phyloP scores from a whole-genome alignment of 2,797 vertebrate genomes.

The Rhinogobio ventralis region DNA sequence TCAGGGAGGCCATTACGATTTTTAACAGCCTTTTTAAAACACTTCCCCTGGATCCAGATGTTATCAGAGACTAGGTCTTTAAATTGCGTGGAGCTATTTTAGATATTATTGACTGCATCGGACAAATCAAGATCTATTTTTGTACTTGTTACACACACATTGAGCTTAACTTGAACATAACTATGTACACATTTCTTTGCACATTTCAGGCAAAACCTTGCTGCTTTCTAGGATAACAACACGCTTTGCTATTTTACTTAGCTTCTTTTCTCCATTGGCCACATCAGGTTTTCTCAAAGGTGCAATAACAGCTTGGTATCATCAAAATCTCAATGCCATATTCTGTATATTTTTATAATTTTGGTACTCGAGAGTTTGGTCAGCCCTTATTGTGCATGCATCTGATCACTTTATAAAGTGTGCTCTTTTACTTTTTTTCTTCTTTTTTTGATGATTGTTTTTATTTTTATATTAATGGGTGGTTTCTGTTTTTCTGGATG shows the following conservation, averaged over 20 bases:
- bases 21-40: constrained; percentile 28
- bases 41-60: background rate
- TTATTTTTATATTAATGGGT: constrained; percentile 25
- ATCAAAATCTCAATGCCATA: constrained; percentile 14
- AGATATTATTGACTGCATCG: constrained; percentile 16
- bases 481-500: constrained; percentile 1
- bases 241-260: background rate
- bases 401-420: constrained; percentile 8
- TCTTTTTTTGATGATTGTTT: background rate
- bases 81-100: constrained; percentile 18
- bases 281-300: constrained; percentile 21
- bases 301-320: constrained; percentile 36
- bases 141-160: constrained; percentile 20
- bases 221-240: constrained; percentile 11
- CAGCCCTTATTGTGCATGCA: constrained; percentile 1
- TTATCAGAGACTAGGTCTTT: background rate
- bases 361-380: background rate
- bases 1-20: constrained; percentile 20
- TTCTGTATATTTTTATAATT: constrained; percentile 13
- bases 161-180: constrained; percentile 23
- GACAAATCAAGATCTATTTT: constrained; percentile 50
- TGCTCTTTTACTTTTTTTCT: background rate
- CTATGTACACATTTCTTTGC: constrained; percentile 32
- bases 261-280: background rate
- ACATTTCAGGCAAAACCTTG: constrained; percentile 12